Evolutionary conservation across 2,888 invertebrate species (phyloP).

Genomic region (Tenthredo distinguenda): DNA sequence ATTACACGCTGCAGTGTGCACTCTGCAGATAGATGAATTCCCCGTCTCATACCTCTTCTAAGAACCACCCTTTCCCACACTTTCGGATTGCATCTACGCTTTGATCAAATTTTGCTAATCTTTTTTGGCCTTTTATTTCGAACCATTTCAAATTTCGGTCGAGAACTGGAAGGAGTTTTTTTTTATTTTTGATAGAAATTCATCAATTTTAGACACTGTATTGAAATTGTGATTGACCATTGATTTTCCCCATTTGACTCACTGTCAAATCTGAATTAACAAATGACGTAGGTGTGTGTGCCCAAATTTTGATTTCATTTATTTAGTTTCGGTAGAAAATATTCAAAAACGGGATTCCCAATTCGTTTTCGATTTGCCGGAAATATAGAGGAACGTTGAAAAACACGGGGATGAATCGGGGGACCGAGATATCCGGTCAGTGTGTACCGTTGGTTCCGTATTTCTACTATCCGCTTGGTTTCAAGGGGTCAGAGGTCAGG

Average conservation of each 20-base stretch:
- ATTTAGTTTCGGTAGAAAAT: not conserved
- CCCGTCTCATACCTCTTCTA: not conserved
- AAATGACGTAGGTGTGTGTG: not conserved
- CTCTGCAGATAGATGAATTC: not conserved
- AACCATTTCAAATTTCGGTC: not conserved
- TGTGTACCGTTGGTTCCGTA: not conserved
- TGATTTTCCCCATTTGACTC: not conserved
- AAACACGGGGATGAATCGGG: not conserved
- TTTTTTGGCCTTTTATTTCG: not conserved
- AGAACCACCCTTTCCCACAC: not conserved
- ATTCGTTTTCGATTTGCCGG: not conserved
- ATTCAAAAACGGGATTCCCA: not conserved
- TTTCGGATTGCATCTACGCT: not conserved
- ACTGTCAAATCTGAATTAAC: not conserved
- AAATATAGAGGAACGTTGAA: not conserved
- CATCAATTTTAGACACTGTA: no score
- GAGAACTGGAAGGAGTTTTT: not conserved
- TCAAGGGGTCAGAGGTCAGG: constrained; percentile 44
- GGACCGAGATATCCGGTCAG: constrained; percentile 19
- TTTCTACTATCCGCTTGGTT: constrained; percentile 17
- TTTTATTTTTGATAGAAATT: no score
- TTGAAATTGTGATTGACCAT: no score
- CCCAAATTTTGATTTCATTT: not conserved
- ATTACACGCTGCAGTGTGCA: constrained; percentile 26
- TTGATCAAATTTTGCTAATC: not conserved